Evolutionary conservation across 2,888 invertebrate genomes (phyloP), one percentile per base, ranked within the genome.

Genomic region (Aethes cnicana): DNA sequence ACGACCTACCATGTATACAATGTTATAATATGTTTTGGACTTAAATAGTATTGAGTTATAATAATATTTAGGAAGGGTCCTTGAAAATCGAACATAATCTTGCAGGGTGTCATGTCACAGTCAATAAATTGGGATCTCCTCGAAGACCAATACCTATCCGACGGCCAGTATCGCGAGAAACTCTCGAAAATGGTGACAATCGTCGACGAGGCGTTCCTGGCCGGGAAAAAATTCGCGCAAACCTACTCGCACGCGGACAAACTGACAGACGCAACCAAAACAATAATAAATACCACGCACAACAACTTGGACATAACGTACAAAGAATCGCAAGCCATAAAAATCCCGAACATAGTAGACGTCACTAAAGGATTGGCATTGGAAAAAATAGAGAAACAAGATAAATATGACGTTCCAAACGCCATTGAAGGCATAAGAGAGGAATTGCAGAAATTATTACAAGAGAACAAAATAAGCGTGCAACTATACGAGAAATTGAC

Each of bases 91-190:
- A n/a, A 8, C 17, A 17, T 35, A 7, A 5, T 17, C 12, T 84
- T 89, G 28, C 84, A 97, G 95, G 98, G 98, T 36, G 98, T 98
- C 3, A 95, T 98, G 95, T 96, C 97, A 63, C 95, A 95, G 62
- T 96, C 97, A 1, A 97, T 98, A 68, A 95, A 97, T 75, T 98
- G 98, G 98, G 94, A 96, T 63, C 90, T 96, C 61, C 87, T 98
- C 47, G 95, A 98, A 84, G 91, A 94, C 36, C 98, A 98, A 77
- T 98, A 96, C 82, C 92, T 94, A 62, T 92, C 94, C 4, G 94
- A 98, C 78, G 93, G 94, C 54, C 90, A 92, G 21, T 97, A 95
- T 79, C 91, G 94, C 65, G 94, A 96, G 64, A 95, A 95, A 68
- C 91, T 98, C 2, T 93, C 94, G n/a, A 95, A 96, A 87, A 94